Base-by-base conservation (phyloP, 2,113 vertebrate species). In the Cynopterus brachyotis region DNA sequence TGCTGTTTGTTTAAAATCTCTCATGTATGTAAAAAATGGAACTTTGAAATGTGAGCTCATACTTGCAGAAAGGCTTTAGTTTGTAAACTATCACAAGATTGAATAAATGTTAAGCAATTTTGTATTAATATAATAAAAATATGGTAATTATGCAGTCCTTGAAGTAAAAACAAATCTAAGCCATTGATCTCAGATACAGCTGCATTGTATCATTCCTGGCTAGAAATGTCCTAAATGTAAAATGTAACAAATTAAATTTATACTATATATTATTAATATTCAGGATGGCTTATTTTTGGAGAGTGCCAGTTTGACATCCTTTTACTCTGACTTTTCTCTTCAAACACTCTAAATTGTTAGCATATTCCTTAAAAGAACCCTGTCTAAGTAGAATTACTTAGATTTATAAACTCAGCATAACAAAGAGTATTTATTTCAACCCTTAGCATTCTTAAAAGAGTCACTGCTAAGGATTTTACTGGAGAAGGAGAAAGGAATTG, bases 381-480 rank as follows among this genome's bases (percentile, higher is more conserved):
- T 22, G n/a, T 37, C 45, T 73, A 50, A 42, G 10, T 78, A 76
- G 53, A 83, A 90, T 84, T 37, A 32, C 16, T 69, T 53, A 19
- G n/a, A 42, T 80, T 47, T 80, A 20, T 62, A n/a, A 72, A 26
- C 62, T 96, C 40, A 78, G 57, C 28, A n/a, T 86, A 73, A 75
- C 47, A 69, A 88, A 80, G 81, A 92, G 3, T 89, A 75, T 86
- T 72, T 85, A 47, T 95, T 67, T 91, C 70, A 89, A 4, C 30
- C 16, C 26, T 84, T 81, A 37, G 13, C 37, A 84, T 84, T 73
- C n/a, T 80, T 76, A n/a, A 53, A 92, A 75, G 28, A 45, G 32
- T 79, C 73, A 87, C 19, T 82, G 30, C 40, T 95, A 19, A 57
- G 64, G 45, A 40, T 96, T 95, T 95, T 73, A 57, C 47, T 87